Evolutionary conservation across 2,113 vertebrate species (phyloP), one percentile per base, ranked within the genome.

Genomic region (Prionailurus viverrinus): DNA sequence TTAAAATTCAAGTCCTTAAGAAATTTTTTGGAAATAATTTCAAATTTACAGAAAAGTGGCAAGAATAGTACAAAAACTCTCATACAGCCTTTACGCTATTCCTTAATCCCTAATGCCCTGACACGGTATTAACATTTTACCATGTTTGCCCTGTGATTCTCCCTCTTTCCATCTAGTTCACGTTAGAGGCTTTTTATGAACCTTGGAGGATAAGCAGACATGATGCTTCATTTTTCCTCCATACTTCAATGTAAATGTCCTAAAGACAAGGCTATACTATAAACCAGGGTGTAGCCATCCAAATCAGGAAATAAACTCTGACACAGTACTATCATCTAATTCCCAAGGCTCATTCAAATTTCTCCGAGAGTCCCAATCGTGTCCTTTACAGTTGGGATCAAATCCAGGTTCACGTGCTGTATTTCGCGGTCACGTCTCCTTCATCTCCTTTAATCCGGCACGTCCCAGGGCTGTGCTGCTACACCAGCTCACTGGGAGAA

Each of bases 1-100:
- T 94, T 48, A 85, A 95, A 95, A 91, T 81, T 55, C 4, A 93
- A 65, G 15, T 93, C 23, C 41, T 91, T 81, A 74, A 76, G 71
- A 94, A 6, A 14, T 31, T 91, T 84, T 61, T 33, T 78, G 41
- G 8, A 90, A 83, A 83, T 74, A 58, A 87, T 83, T 90, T 82
- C 48, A 90, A 41, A 88, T 96, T 90, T 74, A 41, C 19, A 84
- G 29, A 84, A 94, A 80, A 84, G 73, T 55, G 3, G 16, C 41
- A 51, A 48, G 12, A 53, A 41, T 36, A 89, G 27, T 83, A 78
- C 65, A 83, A 48, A 63, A 93, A 27, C 33, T 63, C 27, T 16
- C 48, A 39, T 6, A n/a, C 7, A 31, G 4, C 16, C 41, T 89
- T 87, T 11, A 45, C 4, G 10, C 19, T 31, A 33, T 78, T 9